Conservation (phyloP, 2,888 invertebrate species). For the Amphipoea lucens region DNA sequence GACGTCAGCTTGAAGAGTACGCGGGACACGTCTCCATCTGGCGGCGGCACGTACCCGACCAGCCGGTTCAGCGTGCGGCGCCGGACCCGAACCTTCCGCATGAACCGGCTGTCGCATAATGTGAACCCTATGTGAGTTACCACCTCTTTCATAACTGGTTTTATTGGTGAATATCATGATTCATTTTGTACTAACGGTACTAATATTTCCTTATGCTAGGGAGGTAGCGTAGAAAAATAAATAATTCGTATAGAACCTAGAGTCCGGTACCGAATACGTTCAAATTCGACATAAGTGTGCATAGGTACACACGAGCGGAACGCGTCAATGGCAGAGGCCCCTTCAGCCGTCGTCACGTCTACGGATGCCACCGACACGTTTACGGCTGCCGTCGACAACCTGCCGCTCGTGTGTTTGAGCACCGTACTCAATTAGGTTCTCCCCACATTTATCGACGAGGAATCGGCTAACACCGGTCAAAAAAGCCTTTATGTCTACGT, state of each 20-base stretch:
- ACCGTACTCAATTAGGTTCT: no score
- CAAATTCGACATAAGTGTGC: background rate
- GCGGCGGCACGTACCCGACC: slow-evolving; percentile 49
- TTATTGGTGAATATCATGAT: background rate
- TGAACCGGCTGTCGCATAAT: slow-evolving; percentile 62
- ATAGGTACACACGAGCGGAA: no score
- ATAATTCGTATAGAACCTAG: slow-evolving; percentile 14
- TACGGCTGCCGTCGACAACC: no score
- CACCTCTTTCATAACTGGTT: background rate
- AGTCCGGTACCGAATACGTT: background rate
- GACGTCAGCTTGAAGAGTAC: slow-evolving; percentile 73
- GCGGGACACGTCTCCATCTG: slow-evolving; percentile 70
- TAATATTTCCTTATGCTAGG: slow-evolving; percentile 6
- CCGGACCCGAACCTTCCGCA: slow-evolving; percentile 63
- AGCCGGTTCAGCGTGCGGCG: slow-evolving; percentile 63
- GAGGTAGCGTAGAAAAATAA: slow-evolving; percentile 10
- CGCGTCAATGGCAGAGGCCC: no score
- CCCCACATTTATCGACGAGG: no score
- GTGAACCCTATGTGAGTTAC: slow-evolving; percentile 56
- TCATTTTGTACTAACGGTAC: slow-evolving; percentile 3
- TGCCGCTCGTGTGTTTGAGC: no score
- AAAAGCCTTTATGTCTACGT: no score
- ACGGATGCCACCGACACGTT: no score
- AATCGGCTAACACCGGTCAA: no score
- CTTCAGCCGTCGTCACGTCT: no score